Base-by-base conservation (phyloP, 1,140 invertebrate species). In the Eubasilissa regina region DNA sequence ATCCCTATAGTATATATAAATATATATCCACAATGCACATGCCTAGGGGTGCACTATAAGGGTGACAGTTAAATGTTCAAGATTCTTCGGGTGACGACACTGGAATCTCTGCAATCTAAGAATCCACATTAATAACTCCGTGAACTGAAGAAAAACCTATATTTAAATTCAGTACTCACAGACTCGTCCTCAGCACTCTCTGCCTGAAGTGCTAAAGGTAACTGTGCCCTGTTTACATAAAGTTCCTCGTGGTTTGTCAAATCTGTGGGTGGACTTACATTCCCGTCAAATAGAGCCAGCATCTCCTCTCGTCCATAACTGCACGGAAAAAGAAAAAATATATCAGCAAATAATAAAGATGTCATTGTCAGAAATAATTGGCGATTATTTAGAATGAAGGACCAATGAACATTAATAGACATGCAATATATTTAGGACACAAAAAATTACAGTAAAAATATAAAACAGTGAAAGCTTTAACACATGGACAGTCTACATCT, bases 271-370 rank as follows among this genome's bases (percentile, higher is more conserved):
- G 58, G 56, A 55, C 51, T 75, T 48, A 51, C 68, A 53, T 79
- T 79, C 13, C 47, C 58, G 12, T 79, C 78, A 75, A 79, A 79
- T 0, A 79, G 51, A 10, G 78, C 78, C 19, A 79, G 35, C 78
- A 79, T 79, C 51, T 79, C 78, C 60, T 79, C 78, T n/a, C 78
- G 70, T 47, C 78, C 78, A 64, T 79, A 79, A 21, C 78, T 79
- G n/a, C 0, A 70, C 44, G 10, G 3, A 76, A 64, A 60, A 15
- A 55, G 44, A 7, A 75, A 35, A 17, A 13, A 62, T 19, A 21
- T 35, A 62, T 62, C 11, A 62, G 25, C 6, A n/a, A 35, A 35
- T 6, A 35, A 35, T 35, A 35, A 35, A 1, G 6, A 35, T 35
- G 25, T 3, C 25, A 35, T 3, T 35, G 25, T 35, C 25, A 6